Evolutionary conservation across 2,797 vertebrate genomes (phyloP).

Genomic region (Thaleichthys pacificus): DNA sequence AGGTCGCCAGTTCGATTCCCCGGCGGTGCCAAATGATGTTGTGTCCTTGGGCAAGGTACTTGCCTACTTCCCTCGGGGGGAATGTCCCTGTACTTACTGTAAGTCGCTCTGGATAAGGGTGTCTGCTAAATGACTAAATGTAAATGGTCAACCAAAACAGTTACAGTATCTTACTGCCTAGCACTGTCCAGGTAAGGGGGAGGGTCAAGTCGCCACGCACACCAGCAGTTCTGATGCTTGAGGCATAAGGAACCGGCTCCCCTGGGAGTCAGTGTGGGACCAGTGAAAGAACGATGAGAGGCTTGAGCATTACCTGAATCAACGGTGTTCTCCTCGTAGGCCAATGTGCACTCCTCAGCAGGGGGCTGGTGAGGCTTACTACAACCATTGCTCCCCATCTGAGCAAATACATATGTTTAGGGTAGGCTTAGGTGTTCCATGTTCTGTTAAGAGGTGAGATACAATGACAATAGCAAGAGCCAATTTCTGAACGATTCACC

Average conservation of each 20-base stretch:
- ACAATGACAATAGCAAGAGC: background rate
- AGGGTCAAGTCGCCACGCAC: background rate
- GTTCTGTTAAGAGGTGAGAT: background rate
- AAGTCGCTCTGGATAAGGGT: too few relatives aligned
- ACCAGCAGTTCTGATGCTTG: background rate
- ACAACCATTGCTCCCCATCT: constrained; percentile 52
- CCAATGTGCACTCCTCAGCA: constrained; percentile 19
- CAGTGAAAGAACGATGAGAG: constrained; percentile 4
- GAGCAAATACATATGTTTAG: constrained; percentile 32
- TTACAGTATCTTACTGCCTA: background rate
- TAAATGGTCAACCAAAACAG: background rate
- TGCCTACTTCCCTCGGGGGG: too few relatives aligned
- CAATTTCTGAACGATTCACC: background rate
- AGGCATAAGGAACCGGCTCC: background rate
- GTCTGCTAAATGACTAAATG: too few relatives aligned
- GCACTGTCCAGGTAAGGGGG: background rate
- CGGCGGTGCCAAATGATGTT: too few relatives aligned
- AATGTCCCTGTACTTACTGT: too few relatives aligned
- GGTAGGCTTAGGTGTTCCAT: background rate
- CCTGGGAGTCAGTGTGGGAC: background rate
- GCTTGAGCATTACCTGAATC: constrained; percentile 38
- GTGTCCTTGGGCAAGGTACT: too few relatives aligned
- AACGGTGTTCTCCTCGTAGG: constrained; percentile 10
- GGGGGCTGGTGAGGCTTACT: constrained; percentile 36
- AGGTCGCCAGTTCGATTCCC: too few relatives aligned